phyloP scores from a whole-genome alignment of 2,113 vertebrate genomes.

The Saccopteryx leptura region DNA sequence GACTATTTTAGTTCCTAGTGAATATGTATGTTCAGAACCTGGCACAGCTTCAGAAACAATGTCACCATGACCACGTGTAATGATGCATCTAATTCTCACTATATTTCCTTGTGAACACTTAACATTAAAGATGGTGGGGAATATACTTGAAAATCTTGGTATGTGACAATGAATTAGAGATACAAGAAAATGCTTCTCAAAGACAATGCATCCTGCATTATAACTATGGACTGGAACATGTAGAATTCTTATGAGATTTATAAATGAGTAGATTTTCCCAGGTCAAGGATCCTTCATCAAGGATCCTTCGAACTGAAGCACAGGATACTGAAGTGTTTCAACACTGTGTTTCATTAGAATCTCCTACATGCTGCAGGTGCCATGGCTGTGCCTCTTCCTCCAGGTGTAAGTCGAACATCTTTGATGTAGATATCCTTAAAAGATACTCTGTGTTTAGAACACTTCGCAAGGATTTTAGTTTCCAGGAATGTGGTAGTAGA shows the following conservation, averaged over 20 bases:
- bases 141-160: constrained; percentile 1
- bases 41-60: constrained; percentile 40
- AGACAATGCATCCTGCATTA: not conserved
- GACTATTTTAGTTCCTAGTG: constrained; percentile 60
- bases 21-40: not conserved
- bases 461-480: not conserved
- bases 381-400: not conserved
- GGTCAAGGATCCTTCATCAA: not conserved
- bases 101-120: not conserved
- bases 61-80: not conserved
- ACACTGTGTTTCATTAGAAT: not conserved
- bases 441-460: not conserved
- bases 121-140: not conserved
- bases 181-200: not conserved
- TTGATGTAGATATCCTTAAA: not conserved
- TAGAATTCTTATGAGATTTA: constrained; percentile 23
- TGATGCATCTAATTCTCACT: not conserved
- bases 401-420: not conserved
- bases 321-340: not conserved
- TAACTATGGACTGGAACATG: not conserved
- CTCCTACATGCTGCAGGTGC: not conserved
- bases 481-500: not conserved
- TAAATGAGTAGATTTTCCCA: not conserved
- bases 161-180: not conserved
- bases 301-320: not conserved